phyloP scores from a whole-genome alignment of 2,888 invertebrate genomes.

The Dicycla oo region DNA sequence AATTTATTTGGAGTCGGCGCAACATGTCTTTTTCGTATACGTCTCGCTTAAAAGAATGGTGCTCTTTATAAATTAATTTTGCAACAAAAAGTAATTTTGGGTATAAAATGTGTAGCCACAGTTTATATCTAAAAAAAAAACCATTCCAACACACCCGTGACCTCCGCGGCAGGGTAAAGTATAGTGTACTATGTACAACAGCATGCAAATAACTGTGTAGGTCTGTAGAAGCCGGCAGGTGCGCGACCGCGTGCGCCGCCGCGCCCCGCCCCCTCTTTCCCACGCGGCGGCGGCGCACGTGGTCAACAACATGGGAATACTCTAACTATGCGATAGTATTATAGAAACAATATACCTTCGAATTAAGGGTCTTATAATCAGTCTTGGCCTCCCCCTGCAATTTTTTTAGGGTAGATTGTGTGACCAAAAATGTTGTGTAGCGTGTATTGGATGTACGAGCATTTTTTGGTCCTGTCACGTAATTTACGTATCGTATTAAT shows the following conservation, averaged over 20 bases:
- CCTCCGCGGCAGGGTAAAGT: not conserved
- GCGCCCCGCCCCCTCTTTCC: constrained; percentile 51
- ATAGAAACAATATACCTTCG: constrained; percentile 16
- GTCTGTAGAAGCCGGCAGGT: constrained; percentile 50
- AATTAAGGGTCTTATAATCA: constrained; percentile 20
- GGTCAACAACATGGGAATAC: constrained; percentile 40
- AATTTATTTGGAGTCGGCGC: not conserved
- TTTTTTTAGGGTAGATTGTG: constrained; percentile 13
- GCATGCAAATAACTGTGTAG: constrained; percentile 56
- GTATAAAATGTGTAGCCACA: not conserved
- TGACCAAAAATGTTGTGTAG: not conserved
- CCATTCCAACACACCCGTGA: not conserved
- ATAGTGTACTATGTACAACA: not conserved
- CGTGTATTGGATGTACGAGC: not conserved
- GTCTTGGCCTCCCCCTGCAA: constrained; percentile 15
- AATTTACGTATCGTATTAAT: not conserved
- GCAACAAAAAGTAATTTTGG: not conserved
- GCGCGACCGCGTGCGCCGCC: too few relatives aligned
- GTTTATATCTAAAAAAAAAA: not conserved
- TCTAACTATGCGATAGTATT: constrained; percentile 17
- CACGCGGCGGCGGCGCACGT: constrained; percentile 49
- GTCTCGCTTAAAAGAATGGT: not conserved
- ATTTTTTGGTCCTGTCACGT: not conserved
- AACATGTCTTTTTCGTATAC: not conserved
- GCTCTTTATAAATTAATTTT: not conserved